Evolutionary conservation across 2,113 vertebrate genomes (phyloP).

Genomic region (Opisthocomus hoazin): DNA sequence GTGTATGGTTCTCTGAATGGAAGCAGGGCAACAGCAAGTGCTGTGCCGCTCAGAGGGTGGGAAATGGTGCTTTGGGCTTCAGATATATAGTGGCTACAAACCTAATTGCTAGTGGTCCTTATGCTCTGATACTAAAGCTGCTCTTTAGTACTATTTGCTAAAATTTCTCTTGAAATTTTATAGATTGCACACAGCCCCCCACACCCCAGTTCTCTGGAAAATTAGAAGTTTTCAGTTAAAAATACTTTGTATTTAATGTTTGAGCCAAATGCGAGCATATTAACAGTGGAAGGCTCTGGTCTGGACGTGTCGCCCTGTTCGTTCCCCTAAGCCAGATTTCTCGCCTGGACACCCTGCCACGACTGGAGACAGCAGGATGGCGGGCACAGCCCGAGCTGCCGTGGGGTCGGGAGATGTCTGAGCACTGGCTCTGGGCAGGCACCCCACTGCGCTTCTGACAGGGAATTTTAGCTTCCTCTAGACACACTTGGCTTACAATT

Average conservation of each 20-base stretch:
- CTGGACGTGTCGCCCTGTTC: not conserved
- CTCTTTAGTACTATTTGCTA: not conserved
- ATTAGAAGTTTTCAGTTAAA: not conserved
- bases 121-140: fast-evolving
- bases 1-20: not conserved
- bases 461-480: not conserved
- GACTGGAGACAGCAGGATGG: not conserved
- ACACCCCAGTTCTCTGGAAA: not conserved
- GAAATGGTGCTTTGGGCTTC: not conserved
- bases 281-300: not conserved
- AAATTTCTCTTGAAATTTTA: not conserved
- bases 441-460: not conserved
- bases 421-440: not conserved
- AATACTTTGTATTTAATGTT: not conserved
- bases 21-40: not conserved
- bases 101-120: fast-evolving
- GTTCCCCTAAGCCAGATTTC: not conserved
- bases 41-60: not conserved
- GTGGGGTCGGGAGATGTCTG: not conserved
- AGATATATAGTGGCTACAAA: fast-evolving
- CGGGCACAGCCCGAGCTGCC: not conserved
- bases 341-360: not conserved
- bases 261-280: not conserved
- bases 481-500: not conserved
- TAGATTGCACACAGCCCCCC: not conserved